Conservation (phyloP, 2,113 vertebrate species). For the Lathamus discolor region DNA sequence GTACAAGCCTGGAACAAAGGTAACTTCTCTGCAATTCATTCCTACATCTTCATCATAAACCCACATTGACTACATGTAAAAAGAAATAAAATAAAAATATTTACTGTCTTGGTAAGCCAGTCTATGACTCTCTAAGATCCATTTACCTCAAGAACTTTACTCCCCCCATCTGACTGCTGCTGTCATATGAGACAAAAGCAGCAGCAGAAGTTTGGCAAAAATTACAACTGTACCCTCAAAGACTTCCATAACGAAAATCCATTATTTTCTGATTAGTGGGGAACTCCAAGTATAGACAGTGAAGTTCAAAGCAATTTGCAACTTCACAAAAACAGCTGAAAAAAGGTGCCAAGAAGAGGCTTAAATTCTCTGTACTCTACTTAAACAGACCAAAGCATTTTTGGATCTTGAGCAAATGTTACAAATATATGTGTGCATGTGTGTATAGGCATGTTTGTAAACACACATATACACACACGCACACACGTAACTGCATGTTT, state of each 20-base stretch:
- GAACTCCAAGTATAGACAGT: not conserved
- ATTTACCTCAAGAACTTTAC: not conserved
- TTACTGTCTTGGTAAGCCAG: not conserved
- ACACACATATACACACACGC: not conserved
- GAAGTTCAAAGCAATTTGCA: not conserved
- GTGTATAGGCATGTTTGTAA: not conserved
- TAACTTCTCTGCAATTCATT: slow-evolving; percentile 97
- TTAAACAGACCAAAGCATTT: not conserved
- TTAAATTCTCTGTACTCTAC: not conserved
- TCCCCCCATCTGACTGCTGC: not conserved
- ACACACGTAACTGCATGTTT: not conserved
- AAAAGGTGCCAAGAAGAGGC: not conserved
- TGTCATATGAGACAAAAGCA: not conserved
- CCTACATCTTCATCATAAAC: slow-evolving; percentile 96
- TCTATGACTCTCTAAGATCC: not conserved
- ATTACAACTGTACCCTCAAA: not conserved
- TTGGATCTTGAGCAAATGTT: not conserved
- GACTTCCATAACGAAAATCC: not conserved
- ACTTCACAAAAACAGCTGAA: not conserved
- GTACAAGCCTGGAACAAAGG: slow-evolving; percentile 95
- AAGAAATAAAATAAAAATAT: slow-evolving; percentile 33
- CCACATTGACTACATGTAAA: slow-evolving; percentile 89
- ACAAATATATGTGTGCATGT: not conserved
- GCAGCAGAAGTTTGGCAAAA: not conserved
- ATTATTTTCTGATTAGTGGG: not conserved